Percentiles rank a stretch among this genome's conserved stretches.
phyloP scores from a whole-genome alignment of 2,113 vertebrate species.

The Scopus umbretta region DNA sequence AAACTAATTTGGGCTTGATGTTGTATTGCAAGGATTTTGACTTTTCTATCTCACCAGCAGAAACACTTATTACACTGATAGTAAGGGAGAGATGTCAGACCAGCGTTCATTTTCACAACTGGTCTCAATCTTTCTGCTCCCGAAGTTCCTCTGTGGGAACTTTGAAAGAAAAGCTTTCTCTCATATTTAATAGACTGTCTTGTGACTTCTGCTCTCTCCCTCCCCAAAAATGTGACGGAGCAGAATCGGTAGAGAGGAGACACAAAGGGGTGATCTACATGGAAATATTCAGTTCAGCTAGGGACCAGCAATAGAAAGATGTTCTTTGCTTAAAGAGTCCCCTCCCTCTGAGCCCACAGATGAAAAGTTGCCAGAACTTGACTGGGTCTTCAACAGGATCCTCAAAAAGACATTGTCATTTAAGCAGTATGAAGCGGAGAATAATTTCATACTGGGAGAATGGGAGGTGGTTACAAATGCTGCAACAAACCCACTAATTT shows the following conservation, averaged over 20 bases:
- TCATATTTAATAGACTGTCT: background rate
- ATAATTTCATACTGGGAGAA: conserved; percentile 2
- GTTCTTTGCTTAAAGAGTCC: background rate
- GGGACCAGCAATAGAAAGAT: background rate
- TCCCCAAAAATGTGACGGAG: background rate
- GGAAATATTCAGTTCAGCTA: background rate
- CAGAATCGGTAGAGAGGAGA: background rate
- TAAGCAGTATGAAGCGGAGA: conserved; percentile 4
- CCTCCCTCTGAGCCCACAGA: background rate
- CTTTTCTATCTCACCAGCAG: background rate
- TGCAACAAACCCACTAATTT: background rate
- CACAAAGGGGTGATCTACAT: background rate
- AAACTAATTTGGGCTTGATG: background rate
- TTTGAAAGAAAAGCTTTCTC: background rate
- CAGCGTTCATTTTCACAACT: background rate
- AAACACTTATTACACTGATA: background rate
- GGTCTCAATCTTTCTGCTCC: background rate
- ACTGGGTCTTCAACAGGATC: background rate
- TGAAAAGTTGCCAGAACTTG: conserved; percentile 20
- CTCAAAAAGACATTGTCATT: conserved; percentile 15
- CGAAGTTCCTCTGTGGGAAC: background rate
- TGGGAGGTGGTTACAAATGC: background rate
- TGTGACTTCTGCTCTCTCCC: background rate
- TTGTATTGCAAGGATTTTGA: background rate
- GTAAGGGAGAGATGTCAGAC: background rate